These are phyloP conservation scores for Muscicapa comitata DNA, from an alignment of 2,797 vertebrate genomes.

Conservation along the genomic window DNA sequence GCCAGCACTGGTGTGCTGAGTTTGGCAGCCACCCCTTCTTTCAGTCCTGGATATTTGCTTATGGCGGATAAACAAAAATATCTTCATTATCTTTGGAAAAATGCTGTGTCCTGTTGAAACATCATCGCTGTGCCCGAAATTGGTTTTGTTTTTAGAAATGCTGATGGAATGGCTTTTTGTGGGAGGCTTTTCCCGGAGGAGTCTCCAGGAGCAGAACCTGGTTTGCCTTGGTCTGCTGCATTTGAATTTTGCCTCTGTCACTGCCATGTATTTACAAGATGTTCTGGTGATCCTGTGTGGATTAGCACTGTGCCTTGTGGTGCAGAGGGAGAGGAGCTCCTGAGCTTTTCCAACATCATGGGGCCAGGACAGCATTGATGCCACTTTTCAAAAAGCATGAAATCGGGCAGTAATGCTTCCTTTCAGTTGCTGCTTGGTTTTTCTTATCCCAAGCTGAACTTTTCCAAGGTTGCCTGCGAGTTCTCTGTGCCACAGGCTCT, in stretches of 20 bases:
- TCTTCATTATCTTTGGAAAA: neutral
- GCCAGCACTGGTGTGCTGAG: neutral
- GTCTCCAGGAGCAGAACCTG: neutral
- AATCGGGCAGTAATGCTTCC: neutral
- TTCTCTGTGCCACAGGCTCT: neutral
- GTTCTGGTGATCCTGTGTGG: neutral
- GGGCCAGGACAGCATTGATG: neutral
- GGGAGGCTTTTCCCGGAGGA: neutral
- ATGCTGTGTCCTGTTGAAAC: neutral
- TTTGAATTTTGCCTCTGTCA: neutral
- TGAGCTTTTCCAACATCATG: fast-evolving
- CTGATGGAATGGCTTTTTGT: neutral
- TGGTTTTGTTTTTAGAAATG: neutral
- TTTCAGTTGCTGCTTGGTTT: neutral
- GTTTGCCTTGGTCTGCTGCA: neutral
- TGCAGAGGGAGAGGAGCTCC: neutral
- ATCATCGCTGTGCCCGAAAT: fast-evolving
- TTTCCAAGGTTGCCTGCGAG: neutral
- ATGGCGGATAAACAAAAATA: neutral
- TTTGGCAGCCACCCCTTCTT: neutral
- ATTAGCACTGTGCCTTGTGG: no score
- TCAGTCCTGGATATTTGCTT: neutral
- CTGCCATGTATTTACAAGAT: neutral
- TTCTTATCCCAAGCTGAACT: neutral
- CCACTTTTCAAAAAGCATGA: fast-evolving